phyloP scores from a whole-genome alignment of 2,113 vertebrate genomes.

The Campylorhamphus procurvoides region DNA sequence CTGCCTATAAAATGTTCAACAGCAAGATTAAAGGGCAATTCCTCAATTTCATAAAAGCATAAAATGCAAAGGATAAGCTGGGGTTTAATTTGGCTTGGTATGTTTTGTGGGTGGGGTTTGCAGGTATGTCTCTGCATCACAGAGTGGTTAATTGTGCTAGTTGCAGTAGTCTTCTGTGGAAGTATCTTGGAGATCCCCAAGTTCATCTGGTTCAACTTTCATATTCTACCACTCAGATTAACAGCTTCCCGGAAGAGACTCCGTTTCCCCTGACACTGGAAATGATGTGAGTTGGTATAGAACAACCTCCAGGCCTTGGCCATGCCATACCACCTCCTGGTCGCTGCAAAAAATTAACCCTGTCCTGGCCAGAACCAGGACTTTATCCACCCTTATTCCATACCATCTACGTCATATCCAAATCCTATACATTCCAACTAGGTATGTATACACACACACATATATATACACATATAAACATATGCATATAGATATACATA shows the following conservation, averaged over 20 bases:
- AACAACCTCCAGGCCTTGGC: background rate
- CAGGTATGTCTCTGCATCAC: background rate
- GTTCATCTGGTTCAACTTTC: background rate
- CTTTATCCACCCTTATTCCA: background rate
- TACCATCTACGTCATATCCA: background rate
- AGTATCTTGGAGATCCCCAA: background rate
- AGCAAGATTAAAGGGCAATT: background rate
- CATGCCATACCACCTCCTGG: background rate
- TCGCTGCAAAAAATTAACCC: too few relatives aligned
- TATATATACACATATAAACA: too few relatives aligned
- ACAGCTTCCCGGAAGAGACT: background rate
- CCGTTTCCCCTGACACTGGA: background rate
- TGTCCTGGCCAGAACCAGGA: background rate
- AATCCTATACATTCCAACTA: background rate
- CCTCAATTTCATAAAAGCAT: background rate
- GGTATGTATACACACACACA: too few relatives aligned
- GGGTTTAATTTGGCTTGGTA: fast-evolving
- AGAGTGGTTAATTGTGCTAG: background rate
- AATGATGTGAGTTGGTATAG: background rate
- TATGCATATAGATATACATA: too few relatives aligned
- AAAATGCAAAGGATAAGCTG: background rate
- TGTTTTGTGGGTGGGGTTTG: background rate
- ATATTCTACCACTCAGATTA: background rate
- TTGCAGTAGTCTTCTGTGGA: background rate
- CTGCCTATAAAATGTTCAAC: background rate